Conservation (phyloP, 2,113 vertebrate species). For the Tyrannus savana region DNA sequence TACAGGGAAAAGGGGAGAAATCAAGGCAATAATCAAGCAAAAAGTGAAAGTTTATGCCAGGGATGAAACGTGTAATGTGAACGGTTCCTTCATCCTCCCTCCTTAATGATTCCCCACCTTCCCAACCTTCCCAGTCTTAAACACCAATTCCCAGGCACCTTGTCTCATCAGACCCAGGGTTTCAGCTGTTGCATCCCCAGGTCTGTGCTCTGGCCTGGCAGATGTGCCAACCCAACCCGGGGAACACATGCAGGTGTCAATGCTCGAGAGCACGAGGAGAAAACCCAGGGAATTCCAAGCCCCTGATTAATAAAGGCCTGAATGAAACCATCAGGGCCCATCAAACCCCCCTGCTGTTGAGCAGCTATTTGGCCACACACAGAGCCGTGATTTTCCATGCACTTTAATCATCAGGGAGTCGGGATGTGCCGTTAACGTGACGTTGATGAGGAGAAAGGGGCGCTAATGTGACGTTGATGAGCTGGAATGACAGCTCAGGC, state of each 20-base stretch:
- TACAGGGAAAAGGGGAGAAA: background rate
- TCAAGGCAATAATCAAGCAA: background rate
- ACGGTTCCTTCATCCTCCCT: background rate
- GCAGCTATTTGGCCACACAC: constrained; percentile 80
- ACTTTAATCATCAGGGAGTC: constrained; percentile 88
- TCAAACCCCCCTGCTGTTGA: constrained; percentile 76
- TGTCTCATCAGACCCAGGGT: background rate
- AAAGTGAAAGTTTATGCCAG: background rate
- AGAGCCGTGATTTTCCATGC: constrained; percentile 84
- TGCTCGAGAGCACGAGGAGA: background rate
- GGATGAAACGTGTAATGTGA: background rate
- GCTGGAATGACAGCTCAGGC: constrained; percentile 78
- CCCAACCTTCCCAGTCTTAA: background rate
- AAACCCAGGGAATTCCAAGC: constrained; percentile 33
- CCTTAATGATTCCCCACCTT: background rate
- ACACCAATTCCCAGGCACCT: background rate
- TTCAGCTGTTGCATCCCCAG: background rate
- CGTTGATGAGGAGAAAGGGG: constrained; percentile 81
- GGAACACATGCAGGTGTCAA: background rate
- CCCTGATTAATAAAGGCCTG: constrained; percentile 76
- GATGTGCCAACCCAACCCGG: accelerated
- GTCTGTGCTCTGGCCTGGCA: background rate
- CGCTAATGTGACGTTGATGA: constrained; percentile 87
- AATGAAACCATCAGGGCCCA: constrained; percentile 68
- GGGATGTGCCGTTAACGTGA: constrained; percentile 87